Evolutionary conservation across 1,140 invertebrate species (phyloP).

Genomic region (Anastrepha obliqua): DNA sequence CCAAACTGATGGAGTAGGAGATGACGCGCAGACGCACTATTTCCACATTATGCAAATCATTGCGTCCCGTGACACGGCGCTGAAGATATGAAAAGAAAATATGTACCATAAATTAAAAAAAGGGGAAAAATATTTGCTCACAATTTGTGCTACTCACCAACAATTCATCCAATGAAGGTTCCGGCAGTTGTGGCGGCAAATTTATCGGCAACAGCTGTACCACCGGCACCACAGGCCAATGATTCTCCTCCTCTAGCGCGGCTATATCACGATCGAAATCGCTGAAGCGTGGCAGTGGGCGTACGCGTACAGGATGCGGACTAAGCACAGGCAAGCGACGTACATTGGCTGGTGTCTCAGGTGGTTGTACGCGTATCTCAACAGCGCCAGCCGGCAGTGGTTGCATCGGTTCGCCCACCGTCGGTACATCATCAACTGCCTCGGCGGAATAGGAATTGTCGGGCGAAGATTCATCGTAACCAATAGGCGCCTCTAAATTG

Average conservation of each 20-base stretch:
- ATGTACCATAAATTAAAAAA: slow-evolving; percentile 50
- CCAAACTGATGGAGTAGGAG: slow-evolving; percentile 78
- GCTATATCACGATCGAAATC: slow-evolving; percentile 69
- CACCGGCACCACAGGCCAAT: slow-evolving; percentile 64
- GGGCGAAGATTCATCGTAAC: slow-evolving; percentile 66
- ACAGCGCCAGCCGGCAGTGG: slow-evolving; percentile 65
- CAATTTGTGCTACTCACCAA: slow-evolving; percentile 72
- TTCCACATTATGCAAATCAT: slow-evolving; percentile 77
- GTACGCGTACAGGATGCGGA: slow-evolving; percentile 59
- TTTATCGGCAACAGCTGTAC: slow-evolving; percentile 76
- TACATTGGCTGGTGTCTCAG: slow-evolving; percentile 53
- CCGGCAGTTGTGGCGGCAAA: slow-evolving; percentile 76
- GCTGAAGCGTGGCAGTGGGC: slow-evolving; percentile 60
- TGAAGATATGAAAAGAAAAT: slow-evolving; percentile 57
- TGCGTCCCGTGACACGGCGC: slow-evolving; percentile 74
- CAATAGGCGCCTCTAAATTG: slow-evolving; percentile 66
- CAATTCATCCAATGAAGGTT: slow-evolving; percentile 78
- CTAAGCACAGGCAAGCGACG: slow-evolving; percentile 18
- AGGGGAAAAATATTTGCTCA: slow-evolving; percentile 47
- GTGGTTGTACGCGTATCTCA: slow-evolving; percentile 63
- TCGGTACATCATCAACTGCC: background rate
- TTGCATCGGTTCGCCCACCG: slow-evolving; percentile 41
- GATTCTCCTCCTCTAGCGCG: slow-evolving; percentile 64
- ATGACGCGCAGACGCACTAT: slow-evolving; percentile 79
- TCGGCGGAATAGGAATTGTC: slow-evolving; percentile 61